These are phyloP conservation scores for Tetragonula carbonaria DNA, from an alignment of 2,888 invertebrate genomes.

Conservation along the genomic window DNA sequence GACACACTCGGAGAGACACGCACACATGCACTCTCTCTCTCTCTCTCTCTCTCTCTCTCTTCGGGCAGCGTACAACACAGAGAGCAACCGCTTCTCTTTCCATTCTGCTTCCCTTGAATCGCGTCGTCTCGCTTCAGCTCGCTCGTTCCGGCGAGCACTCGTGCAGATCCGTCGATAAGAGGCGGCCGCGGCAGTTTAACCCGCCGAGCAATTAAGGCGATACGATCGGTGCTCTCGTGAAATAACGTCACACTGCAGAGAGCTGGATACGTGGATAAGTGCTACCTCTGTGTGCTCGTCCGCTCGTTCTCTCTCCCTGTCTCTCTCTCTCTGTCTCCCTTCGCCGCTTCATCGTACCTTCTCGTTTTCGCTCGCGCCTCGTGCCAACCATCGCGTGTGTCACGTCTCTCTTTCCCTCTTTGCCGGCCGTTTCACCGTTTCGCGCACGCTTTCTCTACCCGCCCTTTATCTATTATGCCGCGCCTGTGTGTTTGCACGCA, in stretches of 20 bases:
- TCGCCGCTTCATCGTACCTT: not conserved
- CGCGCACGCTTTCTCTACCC: slow-evolving; percentile 35
- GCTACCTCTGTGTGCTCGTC: slow-evolving; percentile 54
- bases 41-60: no score
- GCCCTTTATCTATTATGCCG: slow-evolving; percentile 45
- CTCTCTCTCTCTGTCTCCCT: slow-evolving; percentile 20
- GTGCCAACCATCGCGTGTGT: slow-evolving; percentile 38
- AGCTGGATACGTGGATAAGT: slow-evolving; percentile 68
- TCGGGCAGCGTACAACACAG: slow-evolving; percentile 33
- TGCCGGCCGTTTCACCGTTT: slow-evolving; percentile 18
- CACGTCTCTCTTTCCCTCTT: slow-evolving; percentile 9
- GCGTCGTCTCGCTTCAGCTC: slow-evolving; percentile 30
- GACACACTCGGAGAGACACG: slow-evolving; percentile 50
- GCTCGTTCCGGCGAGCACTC: slow-evolving; percentile 69
- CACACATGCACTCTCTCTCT: not conserved
- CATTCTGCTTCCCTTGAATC: not conserved
- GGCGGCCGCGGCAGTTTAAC: slow-evolving; percentile 79
- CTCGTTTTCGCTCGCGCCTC: slow-evolving; percentile 34
- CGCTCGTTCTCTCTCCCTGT: slow-evolving; percentile 25
- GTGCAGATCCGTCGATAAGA: slow-evolving; percentile 79
- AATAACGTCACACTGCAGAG: slow-evolving; percentile 78
- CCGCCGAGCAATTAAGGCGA: slow-evolving; percentile 82
- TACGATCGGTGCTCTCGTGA: slow-evolving; percentile 78
- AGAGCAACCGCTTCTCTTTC: not conserved
- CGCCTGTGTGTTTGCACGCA: slow-evolving; percentile 68